Evolutionary conservation across 2,797 vertebrate species (phyloP).

Genomic region (Danionella dracula): DNA sequence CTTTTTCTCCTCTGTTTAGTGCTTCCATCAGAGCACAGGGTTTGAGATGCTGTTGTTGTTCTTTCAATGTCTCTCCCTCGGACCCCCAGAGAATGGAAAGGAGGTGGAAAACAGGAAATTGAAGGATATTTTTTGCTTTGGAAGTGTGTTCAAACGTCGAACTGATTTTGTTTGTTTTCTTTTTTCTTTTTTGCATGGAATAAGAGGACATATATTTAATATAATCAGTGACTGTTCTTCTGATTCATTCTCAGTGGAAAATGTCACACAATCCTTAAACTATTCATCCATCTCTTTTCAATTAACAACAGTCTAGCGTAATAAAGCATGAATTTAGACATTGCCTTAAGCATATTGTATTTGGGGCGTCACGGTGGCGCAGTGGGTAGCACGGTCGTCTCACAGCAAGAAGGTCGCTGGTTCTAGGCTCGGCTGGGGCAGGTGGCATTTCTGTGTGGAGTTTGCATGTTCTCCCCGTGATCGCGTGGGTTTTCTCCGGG

Average conservation of each 20-base stretch:
- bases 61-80: background rate
- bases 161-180: slow-evolving; percentile 3
- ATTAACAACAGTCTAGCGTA: slow-evolving; percentile 1
- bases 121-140: background rate
- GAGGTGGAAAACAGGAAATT: background rate
- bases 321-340: slow-evolving; percentile 20
- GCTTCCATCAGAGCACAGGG: background rate
- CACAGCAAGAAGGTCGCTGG: too few species aligned
- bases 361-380: too few species aligned
- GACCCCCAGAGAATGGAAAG: slow-evolving; percentile 5
- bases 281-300: background rate
- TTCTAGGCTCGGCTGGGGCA: too few species aligned
- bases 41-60: slow-evolving; percentile 27
- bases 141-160: background rate
- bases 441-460: too few species aligned
- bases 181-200: background rate
- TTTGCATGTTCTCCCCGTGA: too few species aligned
- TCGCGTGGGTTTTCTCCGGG: too few species aligned
- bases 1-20: slow-evolving; percentile 16
- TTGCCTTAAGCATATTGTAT: slow-evolving; percentile 15
- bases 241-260: background rate
- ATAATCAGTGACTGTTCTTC: background rate
- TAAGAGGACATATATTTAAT: background rate
- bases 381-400: too few species aligned
- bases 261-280: background rate